Percentiles rank a stretch among this genome's conserved stretches.
phyloP scores from a whole-genome alignment of 2,888 invertebrate genomes.

The Acronicta psi region DNA sequence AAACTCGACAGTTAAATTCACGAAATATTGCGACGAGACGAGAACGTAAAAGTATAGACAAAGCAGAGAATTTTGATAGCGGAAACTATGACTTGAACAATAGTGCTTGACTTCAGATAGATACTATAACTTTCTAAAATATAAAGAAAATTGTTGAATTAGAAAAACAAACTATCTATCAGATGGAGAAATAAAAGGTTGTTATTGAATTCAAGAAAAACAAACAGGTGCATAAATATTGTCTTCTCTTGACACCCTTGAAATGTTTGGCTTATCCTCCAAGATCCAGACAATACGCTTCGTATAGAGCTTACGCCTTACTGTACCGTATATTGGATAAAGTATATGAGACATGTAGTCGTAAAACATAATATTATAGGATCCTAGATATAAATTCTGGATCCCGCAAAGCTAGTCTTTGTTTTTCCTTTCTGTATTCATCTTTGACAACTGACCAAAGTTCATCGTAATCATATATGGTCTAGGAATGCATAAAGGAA shows the following conservation, averaged over 20 bases:
- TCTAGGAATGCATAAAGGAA: too few relatives aligned
- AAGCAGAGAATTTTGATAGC: background rate
- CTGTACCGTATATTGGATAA: constrained; percentile 7
- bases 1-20: background rate
- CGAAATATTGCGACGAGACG: background rate
- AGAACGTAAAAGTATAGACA: background rate
- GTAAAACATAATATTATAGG: constrained; percentile 11
- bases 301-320: background rate
- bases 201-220: too few relatives aligned
- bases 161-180: too few relatives aligned
- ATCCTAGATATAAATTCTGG: constrained; percentile 3
- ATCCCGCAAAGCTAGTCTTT: background rate
- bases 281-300: constrained; percentile 18
- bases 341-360: background rate
- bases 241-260: background rate
- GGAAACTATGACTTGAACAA: background rate
- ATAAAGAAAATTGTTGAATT: background rate
- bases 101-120: too few relatives aligned
- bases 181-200: too few relatives aligned
- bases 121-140: background rate
- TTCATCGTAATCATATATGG: too few relatives aligned
- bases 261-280: background rate
- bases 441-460: too few relatives aligned
- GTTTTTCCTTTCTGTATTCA: too few relatives aligned
- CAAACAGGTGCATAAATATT: background rate